Evolutionary conservation across 1,140 invertebrate species (phyloP).

Genomic region (Zelostemma sp.): DNA sequence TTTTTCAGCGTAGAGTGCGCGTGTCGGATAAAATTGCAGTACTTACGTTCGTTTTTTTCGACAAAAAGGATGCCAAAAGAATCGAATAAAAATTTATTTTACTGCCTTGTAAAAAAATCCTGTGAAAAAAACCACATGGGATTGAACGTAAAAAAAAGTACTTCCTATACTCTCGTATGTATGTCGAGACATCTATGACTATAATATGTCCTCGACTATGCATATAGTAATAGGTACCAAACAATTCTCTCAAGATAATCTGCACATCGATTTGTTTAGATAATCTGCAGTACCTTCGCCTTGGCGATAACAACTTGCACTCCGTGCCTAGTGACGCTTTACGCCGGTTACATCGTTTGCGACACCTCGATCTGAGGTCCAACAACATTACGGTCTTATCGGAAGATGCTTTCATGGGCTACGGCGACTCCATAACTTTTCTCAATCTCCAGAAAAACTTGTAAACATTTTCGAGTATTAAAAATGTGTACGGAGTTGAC

Average conservation of each 20-base stretch:
- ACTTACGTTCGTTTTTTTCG: no score
- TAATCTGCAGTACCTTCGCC: slow-evolving; percentile 87
- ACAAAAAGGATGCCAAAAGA: no score
- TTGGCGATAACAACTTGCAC: slow-evolving; percentile 88
- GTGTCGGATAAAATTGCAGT: no score
- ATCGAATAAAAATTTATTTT: no score
- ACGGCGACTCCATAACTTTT: slow-evolving; percentile 92
- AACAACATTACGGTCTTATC: slow-evolving; percentile 87
- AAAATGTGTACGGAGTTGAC: slow-evolving; percentile 51
- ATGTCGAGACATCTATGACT: no score
- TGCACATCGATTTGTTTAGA: slow-evolving; percentile 74
- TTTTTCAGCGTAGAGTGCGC: no score
- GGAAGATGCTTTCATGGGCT: slow-evolving; percentile 90
- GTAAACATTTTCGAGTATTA: slow-evolving; percentile 82
- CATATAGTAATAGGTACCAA: not conserved
- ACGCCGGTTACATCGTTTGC: slow-evolving; percentile 82
- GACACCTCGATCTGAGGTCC: slow-evolving; percentile 87
- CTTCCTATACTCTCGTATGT: no score
- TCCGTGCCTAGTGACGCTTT: slow-evolving; percentile 85
- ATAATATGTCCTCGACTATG: no score
- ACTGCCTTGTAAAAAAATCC: no score
- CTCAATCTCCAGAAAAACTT: slow-evolving; percentile 92
- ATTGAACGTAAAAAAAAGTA: no score
- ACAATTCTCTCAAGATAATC: not conserved
- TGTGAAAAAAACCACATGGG: no score